A percentile compares a stretch with the other conserved stretches of the same genome.
phyloP scores from a whole-genome alignment of 2,797 vertebrate genomes.

The Melanotaenia nigrans region DNA sequence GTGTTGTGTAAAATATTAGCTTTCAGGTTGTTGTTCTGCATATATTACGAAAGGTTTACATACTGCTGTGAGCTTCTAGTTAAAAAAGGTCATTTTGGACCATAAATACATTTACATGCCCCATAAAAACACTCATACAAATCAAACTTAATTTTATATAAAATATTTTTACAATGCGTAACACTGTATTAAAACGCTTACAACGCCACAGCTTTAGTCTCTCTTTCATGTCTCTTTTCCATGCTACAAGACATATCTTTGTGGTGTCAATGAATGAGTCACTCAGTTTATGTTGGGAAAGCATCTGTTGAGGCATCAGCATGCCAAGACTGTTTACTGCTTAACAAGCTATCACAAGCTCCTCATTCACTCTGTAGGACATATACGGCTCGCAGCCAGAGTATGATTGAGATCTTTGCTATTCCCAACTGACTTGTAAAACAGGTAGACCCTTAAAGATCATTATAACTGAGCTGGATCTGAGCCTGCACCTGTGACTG shows the following conservation, averaged over 20 bases:
- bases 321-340: conserved; percentile 52
- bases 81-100: neutral
- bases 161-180: neutral
- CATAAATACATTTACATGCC: neutral
- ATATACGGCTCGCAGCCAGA: conserved; percentile 8
- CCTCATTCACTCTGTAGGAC: conserved; percentile 51
- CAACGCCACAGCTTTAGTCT: neutral
- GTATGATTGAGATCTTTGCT: conserved; percentile 11
- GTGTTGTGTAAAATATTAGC: neutral
- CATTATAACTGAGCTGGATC: neutral
- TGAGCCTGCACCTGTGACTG: neutral
- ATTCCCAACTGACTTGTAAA: neutral
- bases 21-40: neutral
- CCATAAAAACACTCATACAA: neutral
- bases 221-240: neutral
- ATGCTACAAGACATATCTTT: neutral
- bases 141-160: neutral
- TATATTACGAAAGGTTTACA: no score
- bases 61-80: no score
- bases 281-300: conserved; percentile 19
- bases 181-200: neutral
- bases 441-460: neutral
- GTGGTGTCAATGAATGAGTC: neutral
- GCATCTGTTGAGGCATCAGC: conserved; percentile 41
- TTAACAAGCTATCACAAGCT: conserved; percentile 55